Evolutionary conservation across 2,888 invertebrate species (phyloP).

Genomic region (Parnassius glacialis): DNA sequence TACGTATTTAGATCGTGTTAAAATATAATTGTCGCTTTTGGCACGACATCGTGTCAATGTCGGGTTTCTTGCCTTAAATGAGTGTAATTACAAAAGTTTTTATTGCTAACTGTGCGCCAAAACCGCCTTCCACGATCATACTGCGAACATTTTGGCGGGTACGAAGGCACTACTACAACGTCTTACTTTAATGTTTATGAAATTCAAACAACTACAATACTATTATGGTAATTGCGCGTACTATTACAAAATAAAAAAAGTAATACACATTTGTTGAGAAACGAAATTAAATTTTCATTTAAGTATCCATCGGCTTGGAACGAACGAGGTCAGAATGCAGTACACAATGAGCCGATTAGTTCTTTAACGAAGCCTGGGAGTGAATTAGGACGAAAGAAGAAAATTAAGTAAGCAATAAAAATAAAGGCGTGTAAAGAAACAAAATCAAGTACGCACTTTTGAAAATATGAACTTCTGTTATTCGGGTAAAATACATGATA

Average conservation of each 20-base stretch:
- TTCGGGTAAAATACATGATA: neutral
- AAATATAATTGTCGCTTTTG: conserved; percentile 75
- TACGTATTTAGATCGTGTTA: conserved; percentile 47
- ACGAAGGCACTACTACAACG: conserved; percentile 38
- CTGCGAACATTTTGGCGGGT: conserved; percentile 39
- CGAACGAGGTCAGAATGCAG: conserved; percentile 52
- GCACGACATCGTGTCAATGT: conserved; percentile 75
- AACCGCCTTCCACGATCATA: conserved; percentile 59
- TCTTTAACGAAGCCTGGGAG: conserved; percentile 53
- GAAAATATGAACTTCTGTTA: conserved; percentile 28
- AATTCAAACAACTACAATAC: conserved; percentile 41
- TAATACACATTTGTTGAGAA: conserved; percentile 32
- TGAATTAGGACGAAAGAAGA: conserved; percentile 33
- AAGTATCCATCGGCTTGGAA: conserved; percentile 36
- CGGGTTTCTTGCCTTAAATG: conserved; percentile 70
- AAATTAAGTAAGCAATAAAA: conserved; percentile 36
- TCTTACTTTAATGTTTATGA: conserved; percentile 41
- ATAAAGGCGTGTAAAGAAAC: conserved; percentile 35
- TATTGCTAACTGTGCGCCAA: conserved; percentile 74
- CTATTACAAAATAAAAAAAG: conserved; percentile 28
- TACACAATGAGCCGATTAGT: conserved; percentile 62
- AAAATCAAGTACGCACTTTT: conserved; percentile 41
- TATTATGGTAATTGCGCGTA: conserved; percentile 22
- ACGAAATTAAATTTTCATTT: conserved; percentile 46
- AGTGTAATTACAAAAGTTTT: conserved; percentile 79